phyloP scores from a whole-genome alignment of 2,888 invertebrate genomes.

The Gisinianus flammeolus region DNA sequence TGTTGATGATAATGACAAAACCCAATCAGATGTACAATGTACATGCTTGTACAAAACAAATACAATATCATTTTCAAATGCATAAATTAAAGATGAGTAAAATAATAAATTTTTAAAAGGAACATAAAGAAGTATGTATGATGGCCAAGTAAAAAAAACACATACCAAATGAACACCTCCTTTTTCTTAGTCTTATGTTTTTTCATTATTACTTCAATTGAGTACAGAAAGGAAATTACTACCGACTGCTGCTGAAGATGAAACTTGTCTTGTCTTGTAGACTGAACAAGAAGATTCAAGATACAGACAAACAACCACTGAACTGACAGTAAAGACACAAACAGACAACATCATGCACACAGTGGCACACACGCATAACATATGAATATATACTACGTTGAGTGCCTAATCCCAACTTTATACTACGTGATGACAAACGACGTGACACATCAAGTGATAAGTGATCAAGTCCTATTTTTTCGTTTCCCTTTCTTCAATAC shows the following conservation, averaged over 20 bases:
- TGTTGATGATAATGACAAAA: not conserved
- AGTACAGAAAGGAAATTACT: not conserved
- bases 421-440: slow-evolving; percentile 15
- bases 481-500: slow-evolving; percentile 24
- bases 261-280: no score
- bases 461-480: not conserved
- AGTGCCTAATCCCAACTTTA: not conserved
- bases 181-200: not conserved
- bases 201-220: not conserved
- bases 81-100: no score
- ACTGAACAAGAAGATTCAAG: not conserved
- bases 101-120: no score
- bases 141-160: not conserved
- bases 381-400: not conserved
- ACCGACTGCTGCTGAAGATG: not conserved
- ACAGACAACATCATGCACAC: not conserved
- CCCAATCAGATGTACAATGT: not conserved
- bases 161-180: not conserved
- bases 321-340: not conserved
- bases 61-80: no score
- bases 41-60: not conserved
- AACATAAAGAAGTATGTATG: not conserved
- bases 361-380: not conserved
- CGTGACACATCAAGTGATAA: not conserved
- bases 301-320: not conserved